Evolutionary conservation across 2,113 vertebrate species (phyloP), one percentile per base, ranked within the genome.

Genomic region (Chionomys nivalis): DNA sequence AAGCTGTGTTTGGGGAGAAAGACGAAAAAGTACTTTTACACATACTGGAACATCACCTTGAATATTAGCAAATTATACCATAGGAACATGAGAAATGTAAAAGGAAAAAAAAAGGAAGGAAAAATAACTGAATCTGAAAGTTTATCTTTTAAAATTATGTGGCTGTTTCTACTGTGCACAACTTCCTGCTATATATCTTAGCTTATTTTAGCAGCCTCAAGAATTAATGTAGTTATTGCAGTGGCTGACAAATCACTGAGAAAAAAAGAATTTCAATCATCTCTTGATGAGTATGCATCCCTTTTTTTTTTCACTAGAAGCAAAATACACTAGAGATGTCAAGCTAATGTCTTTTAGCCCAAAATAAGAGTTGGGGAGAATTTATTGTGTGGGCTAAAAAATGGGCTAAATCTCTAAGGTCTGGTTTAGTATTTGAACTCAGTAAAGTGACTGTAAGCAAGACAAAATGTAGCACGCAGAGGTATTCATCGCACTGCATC

Each of bases 31-130:
- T 94, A 44, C 39, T 94, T 96, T 92, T 89, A 94, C 81, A 79
- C 82, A 87, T 5, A 96, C 33, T 93, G 93, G 73, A 81, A 91
- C 42, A 91, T 91, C 65, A 91, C 91, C 23, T 93, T 94, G 66
- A 88, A 94, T 42, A 94, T 90, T 75, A 92, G 90, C 96, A 91
- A 95, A 96, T 96, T 96, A 94, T 73, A 87, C 66, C 47, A 65
- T 47, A 75, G 23, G 73, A 96, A 95, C 23, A 77, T 85, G 92
- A 93, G 33, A 91, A 96, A 94, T 93, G 24, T 89, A 75, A 81
- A 93, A 52, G 65, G 55, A 87, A 39, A 82, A 58, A 39, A 89
- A 52, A 49, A 52, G 2, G 17, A 55, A 93, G 70, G 76, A 58
- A n/a, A 89, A 89, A 58, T 16, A 89, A n/a, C 77, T 83, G 96